Percentiles rank a stretch among this genome's conserved stretches.
Conservation (phyloP, 2,888 invertebrate genomes). For the Aelia acuminata region DNA sequence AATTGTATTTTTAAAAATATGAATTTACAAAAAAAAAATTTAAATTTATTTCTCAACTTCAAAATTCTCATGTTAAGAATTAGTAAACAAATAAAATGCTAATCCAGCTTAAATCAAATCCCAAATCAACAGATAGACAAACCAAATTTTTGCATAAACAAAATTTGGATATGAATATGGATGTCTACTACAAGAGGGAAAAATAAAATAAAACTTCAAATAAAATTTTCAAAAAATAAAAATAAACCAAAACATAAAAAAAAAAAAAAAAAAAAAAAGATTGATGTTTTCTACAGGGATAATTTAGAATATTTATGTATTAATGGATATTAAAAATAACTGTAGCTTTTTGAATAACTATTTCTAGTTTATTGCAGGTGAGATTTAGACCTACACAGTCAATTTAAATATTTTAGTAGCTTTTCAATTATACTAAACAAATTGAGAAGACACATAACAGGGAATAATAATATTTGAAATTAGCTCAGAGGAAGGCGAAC, state of each 20-base stretch:
- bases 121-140: slow-evolving; percentile 49
- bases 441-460: too few relatives aligned
- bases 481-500: too few relatives aligned
- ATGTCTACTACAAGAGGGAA: slow-evolving; percentile 25
- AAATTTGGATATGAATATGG: slow-evolving; percentile 49
- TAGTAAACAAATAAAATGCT: neutral
- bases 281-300: neutral
- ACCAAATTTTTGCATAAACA: slow-evolving; percentile 14
- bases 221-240: neutral
- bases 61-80: neutral
- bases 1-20: neutral
- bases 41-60: too few relatives aligned
- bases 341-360: neutral
- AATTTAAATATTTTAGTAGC: too few relatives aligned
- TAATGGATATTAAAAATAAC: neutral
- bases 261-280: slow-evolving; percentile 18
- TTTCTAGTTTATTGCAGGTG: neutral
- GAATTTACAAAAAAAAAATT: too few relatives aligned
- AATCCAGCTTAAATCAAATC: slow-evolving; percentile 22
- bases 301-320: neutral
- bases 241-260: too few relatives aligned
- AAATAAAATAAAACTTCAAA: neutral
- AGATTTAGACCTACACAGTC: neutral
- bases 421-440: too few relatives aligned
- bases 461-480: too few relatives aligned